A percentile compares a stretch with the other conserved stretches of the same genome.
Evolutionary conservation across 2,113 vertebrate genomes (phyloP).

Genomic region (Otolemur garnettii): DNA sequence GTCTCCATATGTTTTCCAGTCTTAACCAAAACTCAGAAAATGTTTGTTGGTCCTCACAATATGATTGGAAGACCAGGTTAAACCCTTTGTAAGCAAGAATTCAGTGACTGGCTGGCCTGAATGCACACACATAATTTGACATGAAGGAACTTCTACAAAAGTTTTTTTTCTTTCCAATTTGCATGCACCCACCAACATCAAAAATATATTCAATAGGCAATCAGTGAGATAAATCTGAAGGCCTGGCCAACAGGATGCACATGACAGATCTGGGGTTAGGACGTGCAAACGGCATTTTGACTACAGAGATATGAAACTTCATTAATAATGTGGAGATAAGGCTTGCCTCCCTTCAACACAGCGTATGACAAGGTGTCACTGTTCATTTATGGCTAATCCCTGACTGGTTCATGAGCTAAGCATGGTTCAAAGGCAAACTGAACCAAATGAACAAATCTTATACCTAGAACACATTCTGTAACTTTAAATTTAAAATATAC

Average conservation of each 20-base stretch:
- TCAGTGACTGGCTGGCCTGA: background rate
- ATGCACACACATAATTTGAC: background rate
- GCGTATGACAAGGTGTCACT: background rate
- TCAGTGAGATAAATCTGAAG: background rate
- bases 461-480: background rate
- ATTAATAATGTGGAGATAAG: background rate
- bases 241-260: background rate
- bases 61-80: conserved; percentile 45
- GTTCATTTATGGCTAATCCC: conserved; percentile 38
- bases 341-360: background rate
- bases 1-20: conserved; percentile 36
- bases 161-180: background rate
- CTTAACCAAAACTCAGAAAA: conserved; percentile 54
- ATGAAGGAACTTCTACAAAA: background rate
- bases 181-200: background rate
- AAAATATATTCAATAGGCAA: background rate
- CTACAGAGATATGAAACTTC: background rate
- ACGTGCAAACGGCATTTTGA: background rate
- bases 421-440: background rate
- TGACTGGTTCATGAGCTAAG: conserved; percentile 8
- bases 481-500: background rate
- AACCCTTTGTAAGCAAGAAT: background rate
- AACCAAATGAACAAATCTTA: background rate
- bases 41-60: conserved; percentile 34
- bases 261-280: background rate